A percentile compares a stretch with the other conserved stretches of the same genome.
These are phyloP conservation scores for Psophia crepitans DNA, from an alignment of 2,113 vertebrate genomes.

Conservation along the genomic window DNA sequence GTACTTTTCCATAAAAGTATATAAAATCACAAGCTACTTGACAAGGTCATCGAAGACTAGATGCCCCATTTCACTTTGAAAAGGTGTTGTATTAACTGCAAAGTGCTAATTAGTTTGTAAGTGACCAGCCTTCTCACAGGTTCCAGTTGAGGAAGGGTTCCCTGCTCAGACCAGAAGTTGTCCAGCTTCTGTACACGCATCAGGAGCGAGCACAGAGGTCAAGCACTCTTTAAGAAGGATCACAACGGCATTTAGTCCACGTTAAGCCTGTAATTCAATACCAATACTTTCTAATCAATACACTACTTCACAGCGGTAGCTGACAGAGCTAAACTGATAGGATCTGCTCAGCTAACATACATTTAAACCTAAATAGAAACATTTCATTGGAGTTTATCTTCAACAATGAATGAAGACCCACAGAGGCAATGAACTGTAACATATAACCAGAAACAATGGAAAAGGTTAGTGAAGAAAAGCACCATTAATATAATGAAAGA, in stretches of 20 bases:
- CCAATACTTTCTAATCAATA: conserved; percentile 45
- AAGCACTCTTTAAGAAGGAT: conserved; percentile 30
- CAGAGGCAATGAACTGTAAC: neutral
- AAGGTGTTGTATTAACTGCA: neutral
- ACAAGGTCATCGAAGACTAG: neutral
- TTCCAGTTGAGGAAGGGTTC: neutral
- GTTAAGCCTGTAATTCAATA: conserved; percentile 52
- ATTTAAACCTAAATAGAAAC: neutral
- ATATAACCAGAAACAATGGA: neutral
- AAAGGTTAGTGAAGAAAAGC: neutral
- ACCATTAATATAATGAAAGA: neutral
- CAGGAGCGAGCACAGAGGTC: neutral
- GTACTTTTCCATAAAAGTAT: neutral
- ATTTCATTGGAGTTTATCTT: conserved; percentile 6
- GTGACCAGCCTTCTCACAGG: neutral
- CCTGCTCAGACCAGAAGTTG: neutral
- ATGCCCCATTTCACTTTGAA: neutral
- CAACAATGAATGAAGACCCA: neutral
- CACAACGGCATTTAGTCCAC: conserved; percentile 40
- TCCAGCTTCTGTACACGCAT: neutral
- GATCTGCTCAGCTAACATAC: conserved; percentile 23
- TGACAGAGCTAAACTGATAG: conserved; percentile 23
- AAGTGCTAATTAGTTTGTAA: neutral
- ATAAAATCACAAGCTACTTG: neutral
- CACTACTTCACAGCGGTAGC: neutral